These are phyloP conservation scores for Phodopus roborovskii DNA, from an alignment of 2,113 vertebrate genomes.

Conservation along the genomic window DNA sequence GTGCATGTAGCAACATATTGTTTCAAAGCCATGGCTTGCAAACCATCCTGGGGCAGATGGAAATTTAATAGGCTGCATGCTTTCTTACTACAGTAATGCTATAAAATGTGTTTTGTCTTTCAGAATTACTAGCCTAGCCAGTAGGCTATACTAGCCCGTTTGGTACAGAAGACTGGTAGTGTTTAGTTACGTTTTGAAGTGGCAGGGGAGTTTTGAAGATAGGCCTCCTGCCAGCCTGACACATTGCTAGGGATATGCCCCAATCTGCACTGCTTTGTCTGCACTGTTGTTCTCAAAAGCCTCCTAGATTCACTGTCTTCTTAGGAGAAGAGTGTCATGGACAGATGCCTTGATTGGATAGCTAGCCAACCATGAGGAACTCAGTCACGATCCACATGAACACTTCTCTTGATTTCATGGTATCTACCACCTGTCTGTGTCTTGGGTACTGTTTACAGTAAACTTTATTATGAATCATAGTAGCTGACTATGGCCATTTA, in stretches of 20 bases:
- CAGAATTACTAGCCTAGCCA: slow-evolving; percentile 64
- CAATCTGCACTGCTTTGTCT: background rate
- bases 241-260: background rate
- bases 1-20: background rate
- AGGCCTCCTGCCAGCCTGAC: background rate
- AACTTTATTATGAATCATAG: background rate
- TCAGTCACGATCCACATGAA: background rate
- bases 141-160: slow-evolving; percentile 50
- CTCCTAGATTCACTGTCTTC: background rate
- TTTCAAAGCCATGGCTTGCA: background rate
- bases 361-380: background rate
- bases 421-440: background rate
- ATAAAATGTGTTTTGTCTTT: slow-evolving; percentile 46
- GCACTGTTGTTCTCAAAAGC: background rate
- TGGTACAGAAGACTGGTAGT: slow-evolving; percentile 59
- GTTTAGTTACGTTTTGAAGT: slow-evolving; percentile 38
- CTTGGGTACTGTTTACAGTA: background rate
- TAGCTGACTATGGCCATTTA: background rate
- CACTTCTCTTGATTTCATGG: background rate
- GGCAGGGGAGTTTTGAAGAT: slow-evolving; percentile 29
- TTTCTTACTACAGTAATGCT: slow-evolving; percentile 45
- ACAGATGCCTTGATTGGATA: background rate
- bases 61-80: slow-evolving; percentile 2
- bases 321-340: background rate
- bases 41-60: background rate